Conservation (phyloP, 2,113 vertebrate species). For the Campylomormyrus tamandua region DNA sequence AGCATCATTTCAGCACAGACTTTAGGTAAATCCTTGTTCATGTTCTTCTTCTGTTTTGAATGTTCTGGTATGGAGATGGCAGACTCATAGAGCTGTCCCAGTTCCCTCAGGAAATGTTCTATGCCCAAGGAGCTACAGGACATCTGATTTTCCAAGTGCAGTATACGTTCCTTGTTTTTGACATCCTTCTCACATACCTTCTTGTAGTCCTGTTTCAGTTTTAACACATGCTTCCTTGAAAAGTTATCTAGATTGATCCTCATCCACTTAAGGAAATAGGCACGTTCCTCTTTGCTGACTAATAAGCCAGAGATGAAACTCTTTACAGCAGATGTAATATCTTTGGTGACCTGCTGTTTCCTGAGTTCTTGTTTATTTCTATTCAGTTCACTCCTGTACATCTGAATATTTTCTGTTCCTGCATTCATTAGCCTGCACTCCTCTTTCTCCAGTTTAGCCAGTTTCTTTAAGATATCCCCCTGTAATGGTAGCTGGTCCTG, state of each 20-base stretch:
- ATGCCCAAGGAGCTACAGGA: conserved; percentile 57
- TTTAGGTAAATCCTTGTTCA: conserved; percentile 39
- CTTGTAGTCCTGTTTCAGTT: fast-evolving
- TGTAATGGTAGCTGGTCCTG: conserved; percentile 28
- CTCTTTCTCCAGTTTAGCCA: conserved; percentile 27
- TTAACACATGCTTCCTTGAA: no score
- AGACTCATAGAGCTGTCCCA: conserved; percentile 69
- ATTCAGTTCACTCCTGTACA: conserved; percentile 25
- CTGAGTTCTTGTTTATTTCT: conserved; percentile 19
- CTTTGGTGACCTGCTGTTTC: neutral
- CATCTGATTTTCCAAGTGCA: conserved; percentile 34
- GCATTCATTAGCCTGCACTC: conserved; percentile 27
- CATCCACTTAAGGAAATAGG: no score
- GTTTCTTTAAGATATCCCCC: conserved; percentile 30
- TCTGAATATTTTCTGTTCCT: neutral
- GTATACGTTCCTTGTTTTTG: neutral
- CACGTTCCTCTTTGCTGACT: no score
- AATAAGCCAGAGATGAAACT: no score
- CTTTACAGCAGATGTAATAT: no score
- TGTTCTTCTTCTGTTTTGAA: conserved; percentile 25
- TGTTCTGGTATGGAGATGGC: conserved; percentile 33
- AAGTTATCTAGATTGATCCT: no score
- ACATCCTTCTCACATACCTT: conserved; percentile 12
- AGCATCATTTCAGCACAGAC: conserved; percentile 45
- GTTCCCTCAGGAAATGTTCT: conserved; percentile 69